phyloP scores from a whole-genome alignment of 2,797 vertebrate species.

The Bryconaethiops microstoma region DNA sequence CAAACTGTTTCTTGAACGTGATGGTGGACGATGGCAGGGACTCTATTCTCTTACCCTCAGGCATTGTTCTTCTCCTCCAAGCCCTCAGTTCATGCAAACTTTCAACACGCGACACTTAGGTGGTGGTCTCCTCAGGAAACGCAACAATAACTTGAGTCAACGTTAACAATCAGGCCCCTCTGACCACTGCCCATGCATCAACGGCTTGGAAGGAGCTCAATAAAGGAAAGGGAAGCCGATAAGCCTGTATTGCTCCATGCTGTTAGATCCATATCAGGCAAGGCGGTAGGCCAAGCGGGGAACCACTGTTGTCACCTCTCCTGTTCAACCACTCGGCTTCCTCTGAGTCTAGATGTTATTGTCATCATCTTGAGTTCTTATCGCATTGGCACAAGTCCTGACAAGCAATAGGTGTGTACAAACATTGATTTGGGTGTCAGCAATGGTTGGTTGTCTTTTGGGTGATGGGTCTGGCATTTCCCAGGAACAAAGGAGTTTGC shows the following conservation, averaged over 20 bases:
- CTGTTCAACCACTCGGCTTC: slow-evolving; percentile 18
- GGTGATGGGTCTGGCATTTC: too few relatives aligned
- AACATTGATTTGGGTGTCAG: not conserved
- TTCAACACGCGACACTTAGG: not conserved
- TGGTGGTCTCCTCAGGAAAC: not conserved
- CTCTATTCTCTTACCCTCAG: not conserved
- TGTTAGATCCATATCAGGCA: slow-evolving; percentile 13
- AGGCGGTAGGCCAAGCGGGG: not conserved
- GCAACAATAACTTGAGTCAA: slow-evolving; percentile 22
- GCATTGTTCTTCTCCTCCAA: not conserved
- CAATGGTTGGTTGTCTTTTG: not conserved
- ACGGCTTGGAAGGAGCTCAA: slow-evolving; percentile 16
- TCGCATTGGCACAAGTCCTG: not conserved
- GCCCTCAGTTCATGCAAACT: not conserved
- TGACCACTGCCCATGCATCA: not conserved
- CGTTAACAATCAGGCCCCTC: not conserved
- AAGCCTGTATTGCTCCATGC: slow-evolving; percentile 19
- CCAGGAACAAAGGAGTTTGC: not conserved
- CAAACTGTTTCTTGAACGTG: not conserved
- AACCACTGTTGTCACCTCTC: slow-evolving; percentile 21
- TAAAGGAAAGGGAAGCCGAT: slow-evolving; percentile 66
- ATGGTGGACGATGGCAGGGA: not conserved
- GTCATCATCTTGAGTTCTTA: slow-evolving; percentile 53
- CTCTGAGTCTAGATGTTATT: slow-evolving; percentile 33
- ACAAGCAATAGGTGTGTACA: not conserved